Evolutionary conservation across 2,113 vertebrate genomes (phyloP).

Genomic region (Sarotherodon lohbergeri): DNA sequence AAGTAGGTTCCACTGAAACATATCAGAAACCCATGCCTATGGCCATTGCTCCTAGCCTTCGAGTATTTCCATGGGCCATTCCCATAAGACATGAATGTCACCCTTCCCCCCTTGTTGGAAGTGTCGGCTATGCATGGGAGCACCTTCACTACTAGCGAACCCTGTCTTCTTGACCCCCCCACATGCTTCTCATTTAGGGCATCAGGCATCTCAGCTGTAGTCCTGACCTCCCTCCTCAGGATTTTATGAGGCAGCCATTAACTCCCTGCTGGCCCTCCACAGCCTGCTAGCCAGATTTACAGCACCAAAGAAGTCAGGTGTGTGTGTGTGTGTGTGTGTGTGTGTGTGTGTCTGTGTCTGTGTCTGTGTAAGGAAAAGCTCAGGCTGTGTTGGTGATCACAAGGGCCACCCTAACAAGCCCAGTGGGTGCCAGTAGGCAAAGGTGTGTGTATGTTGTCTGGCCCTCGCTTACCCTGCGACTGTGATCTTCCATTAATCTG

Average conservation of each 20-base stretch:
- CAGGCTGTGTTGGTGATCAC: constrained; percentile 36
- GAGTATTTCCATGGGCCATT: background rate
- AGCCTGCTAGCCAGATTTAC: constrained; percentile 64
- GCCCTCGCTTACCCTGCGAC: constrained; percentile 38
- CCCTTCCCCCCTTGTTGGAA: background rate
- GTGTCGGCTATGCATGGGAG: background rate
- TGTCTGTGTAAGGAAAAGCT: background rate
- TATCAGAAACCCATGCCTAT: background rate
- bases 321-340: background rate
- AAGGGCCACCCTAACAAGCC: constrained; percentile 31
- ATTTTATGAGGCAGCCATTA: constrained; percentile 74
- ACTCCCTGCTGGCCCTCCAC: constrained; percentile 57
- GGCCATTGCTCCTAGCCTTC: background rate
- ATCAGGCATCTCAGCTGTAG: constrained; percentile 59
- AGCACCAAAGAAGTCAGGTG: constrained; percentile 35
- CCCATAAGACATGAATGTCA: background rate
- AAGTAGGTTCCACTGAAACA: background rate
- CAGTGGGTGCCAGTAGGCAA: constrained; percentile 6
- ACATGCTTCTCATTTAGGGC: constrained; percentile 71
- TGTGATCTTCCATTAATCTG: constrained; percentile 58
- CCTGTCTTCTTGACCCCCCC: constrained; percentile 17
- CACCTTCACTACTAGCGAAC: constrained; percentile 3
- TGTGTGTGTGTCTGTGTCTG: background rate
- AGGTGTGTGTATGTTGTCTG: constrained; percentile 32
- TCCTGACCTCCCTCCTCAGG: constrained; percentile 68